phyloP scores from a whole-genome alignment of 2,888 invertebrate species.

The Ophraella communa region DNA sequence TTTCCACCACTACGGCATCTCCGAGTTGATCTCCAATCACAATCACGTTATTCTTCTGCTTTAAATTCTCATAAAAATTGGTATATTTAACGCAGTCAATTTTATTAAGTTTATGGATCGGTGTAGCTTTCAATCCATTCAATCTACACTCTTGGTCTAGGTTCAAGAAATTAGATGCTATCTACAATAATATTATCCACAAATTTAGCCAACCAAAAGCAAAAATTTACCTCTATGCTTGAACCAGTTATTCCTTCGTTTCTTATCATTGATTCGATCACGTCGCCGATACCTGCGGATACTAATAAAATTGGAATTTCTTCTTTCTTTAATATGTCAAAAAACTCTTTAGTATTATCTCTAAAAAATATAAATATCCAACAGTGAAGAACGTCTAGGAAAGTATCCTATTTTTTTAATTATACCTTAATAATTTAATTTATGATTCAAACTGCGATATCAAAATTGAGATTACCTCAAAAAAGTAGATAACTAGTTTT shows the following conservation, averaged over 20 bases:
- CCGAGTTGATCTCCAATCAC: conserved; percentile 75
- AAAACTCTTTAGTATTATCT: not conserved
- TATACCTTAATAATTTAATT: too few species aligned
- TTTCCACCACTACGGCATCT: conserved; percentile 91
- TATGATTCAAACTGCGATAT: too few species aligned
- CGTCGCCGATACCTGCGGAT: not conserved
- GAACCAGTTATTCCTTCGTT: not conserved
- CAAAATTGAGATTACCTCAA: too few species aligned
- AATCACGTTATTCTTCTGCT: not conserved
- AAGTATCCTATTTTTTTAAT: too few species aligned
- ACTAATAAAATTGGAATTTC: not conserved
- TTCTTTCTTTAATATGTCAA: not conserved
- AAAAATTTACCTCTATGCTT: not conserved
- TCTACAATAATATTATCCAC: not conserved
- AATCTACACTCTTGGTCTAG: not conserved
- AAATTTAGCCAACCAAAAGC: not conserved
- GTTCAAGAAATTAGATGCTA: not conserved
- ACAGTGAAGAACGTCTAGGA: too few species aligned
- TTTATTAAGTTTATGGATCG: not conserved
- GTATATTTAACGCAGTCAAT: not conserved
- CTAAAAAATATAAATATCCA: not conserved
- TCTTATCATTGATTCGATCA: not conserved
- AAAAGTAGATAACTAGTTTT: too few species aligned
- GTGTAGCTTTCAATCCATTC: not conserved
- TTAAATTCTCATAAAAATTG: not conserved